A percentile compares a stretch with the other conserved stretches of the same genome.
Conservation (phyloP, 2,888 invertebrate species). For the Melanophora roralis region DNA sequence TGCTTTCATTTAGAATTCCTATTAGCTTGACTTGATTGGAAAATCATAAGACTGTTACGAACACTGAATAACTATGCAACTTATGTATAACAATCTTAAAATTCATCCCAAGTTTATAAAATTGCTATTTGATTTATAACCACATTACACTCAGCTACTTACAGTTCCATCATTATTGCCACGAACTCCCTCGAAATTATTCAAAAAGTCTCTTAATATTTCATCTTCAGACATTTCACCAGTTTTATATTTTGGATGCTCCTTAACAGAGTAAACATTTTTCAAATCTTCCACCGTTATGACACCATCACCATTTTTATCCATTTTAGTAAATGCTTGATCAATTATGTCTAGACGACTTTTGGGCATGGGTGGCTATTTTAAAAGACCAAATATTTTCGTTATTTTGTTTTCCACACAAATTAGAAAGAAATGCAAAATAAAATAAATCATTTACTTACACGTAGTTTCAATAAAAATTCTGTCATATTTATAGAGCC, state of each 20-base stretch:
- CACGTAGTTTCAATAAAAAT: constrained; percentile 89
- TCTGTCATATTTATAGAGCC: constrained; percentile 93
- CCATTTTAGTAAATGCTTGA: constrained; percentile 90
- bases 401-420: background rate
- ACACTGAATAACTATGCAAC: no score
- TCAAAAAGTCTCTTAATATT: constrained; percentile 87
- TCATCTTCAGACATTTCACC: constrained; percentile 92
- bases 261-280: constrained; percentile 87
- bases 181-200: constrained; percentile 86
- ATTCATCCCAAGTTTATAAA: no score
- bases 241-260: constrained; percentile 89
- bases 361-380: constrained; percentile 89
- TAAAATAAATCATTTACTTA: constrained; percentile 76
- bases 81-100: no score
- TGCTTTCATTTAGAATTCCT: no score
- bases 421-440: background rate
- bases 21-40: no score
- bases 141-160: constrained; percentile 51
- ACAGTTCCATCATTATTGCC: constrained; percentile 85
- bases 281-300: constrained; percentile 87
- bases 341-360: constrained; percentile 85
- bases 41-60: no score
- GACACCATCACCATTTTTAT: constrained; percentile 89
- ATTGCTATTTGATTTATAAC: no score
- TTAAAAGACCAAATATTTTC: constrained; percentile 16